Conservation (phyloP, 2,113 vertebrate genomes). For the Entomyzon cyanotis region DNA sequence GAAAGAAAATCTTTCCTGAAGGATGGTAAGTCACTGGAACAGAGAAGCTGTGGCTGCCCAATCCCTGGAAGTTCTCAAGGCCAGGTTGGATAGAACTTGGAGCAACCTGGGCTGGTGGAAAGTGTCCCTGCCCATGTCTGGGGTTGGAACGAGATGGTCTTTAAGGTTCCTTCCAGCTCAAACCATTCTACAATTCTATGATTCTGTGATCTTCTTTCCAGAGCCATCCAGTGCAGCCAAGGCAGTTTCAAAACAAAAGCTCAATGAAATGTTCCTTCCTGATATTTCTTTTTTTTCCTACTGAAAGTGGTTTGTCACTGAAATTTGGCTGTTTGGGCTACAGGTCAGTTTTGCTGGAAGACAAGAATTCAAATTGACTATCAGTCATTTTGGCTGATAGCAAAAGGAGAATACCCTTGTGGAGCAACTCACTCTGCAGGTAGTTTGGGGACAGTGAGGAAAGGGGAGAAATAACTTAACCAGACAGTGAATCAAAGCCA, state of each 20-base stretch:
- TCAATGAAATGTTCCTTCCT: background rate
- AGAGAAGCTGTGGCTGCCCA: background rate
- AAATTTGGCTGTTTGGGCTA: background rate
- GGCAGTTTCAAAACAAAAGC: background rate
- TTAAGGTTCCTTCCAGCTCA: background rate
- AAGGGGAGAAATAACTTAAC: background rate
- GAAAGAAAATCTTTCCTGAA: background rate
- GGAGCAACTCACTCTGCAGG: background rate
- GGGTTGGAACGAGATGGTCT: background rate
- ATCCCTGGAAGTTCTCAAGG: background rate
- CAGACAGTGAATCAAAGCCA: background rate
- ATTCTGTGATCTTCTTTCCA: background rate
- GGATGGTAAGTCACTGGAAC: too few relatives aligned
- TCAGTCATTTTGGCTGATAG: background rate
- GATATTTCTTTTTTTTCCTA: background rate
- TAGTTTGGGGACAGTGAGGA: background rate
- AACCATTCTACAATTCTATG: background rate
- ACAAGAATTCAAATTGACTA: background rate
- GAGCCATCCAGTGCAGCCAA: background rate
- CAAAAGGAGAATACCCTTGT: background rate
- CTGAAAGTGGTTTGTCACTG: background rate
- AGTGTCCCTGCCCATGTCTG: background rate
- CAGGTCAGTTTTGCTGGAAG: background rate
- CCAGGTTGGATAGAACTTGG: accelerated
- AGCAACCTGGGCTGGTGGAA: background rate